Percentiles rank a stretch among this genome's conserved stretches.
These are phyloP conservation scores for Nanorana parkeri DNA, from an alignment of 2,113 vertebrate genomes.

Conservation along the genomic window DNA sequence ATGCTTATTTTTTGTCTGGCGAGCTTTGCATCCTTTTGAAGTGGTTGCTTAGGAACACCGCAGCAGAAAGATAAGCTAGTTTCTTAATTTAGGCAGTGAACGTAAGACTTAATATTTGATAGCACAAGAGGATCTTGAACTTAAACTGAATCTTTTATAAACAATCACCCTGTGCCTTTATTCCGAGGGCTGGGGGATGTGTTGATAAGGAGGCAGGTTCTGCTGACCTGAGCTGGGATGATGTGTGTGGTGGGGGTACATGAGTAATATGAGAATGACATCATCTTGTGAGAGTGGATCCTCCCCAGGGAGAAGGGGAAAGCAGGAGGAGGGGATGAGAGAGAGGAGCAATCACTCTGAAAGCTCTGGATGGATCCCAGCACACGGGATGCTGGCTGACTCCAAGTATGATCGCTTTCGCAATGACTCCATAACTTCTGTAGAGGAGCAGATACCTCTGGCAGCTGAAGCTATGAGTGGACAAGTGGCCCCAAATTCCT, in stretches of 20 bases:
- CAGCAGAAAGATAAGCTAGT: background rate
- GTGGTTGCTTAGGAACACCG: slow-evolving; percentile 4
- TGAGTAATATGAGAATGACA: slow-evolving; percentile 78
- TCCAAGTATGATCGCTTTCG: slow-evolving; percentile 89
- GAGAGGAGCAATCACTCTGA: slow-evolving; percentile 67
- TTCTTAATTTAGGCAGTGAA: background rate
- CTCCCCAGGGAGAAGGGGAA: slow-evolving; percentile 60
- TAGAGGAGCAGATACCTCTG: slow-evolving; percentile 80
- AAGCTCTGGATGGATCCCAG: slow-evolving; percentile 60
- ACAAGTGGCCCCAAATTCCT: slow-evolving; percentile 74
- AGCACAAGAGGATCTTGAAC: background rate
- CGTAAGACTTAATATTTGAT: background rate
- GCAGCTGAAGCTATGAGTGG: slow-evolving; percentile 79
- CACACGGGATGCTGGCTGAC: slow-evolving; percentile 85
- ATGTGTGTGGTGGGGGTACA: slow-evolving; percentile 64
- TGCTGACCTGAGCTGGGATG: slow-evolving; percentile 57
- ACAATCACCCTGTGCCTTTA: background rate
- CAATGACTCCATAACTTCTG: slow-evolving; percentile 85
- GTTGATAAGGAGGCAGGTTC: slow-evolving; percentile 32
- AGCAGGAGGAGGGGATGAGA: slow-evolving; percentile 59
- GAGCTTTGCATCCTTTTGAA: background rate
- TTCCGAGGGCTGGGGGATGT: slow-evolving; percentile 21
- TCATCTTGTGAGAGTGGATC: slow-evolving; percentile 72
- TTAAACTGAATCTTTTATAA: background rate
- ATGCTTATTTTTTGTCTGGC: background rate